phyloP scores from a whole-genome alignment of 2,113 vertebrate species.

The Crypturellus undulatus region DNA sequence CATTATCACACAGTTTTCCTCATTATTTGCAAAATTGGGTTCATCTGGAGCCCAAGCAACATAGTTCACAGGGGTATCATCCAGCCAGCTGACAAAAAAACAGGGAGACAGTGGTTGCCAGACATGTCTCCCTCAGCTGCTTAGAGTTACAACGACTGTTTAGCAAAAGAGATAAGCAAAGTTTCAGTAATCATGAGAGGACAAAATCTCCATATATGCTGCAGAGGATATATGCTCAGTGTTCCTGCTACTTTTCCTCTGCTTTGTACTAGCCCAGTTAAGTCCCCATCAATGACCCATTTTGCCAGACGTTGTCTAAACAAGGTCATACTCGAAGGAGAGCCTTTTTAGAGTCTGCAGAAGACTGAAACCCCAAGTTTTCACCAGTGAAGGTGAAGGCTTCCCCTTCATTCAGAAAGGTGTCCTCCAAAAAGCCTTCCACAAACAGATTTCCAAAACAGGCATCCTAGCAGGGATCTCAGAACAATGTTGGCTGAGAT shows the following conservation, averaged over 20 bases:
- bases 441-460: not conserved
- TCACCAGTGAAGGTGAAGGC: not conserved
- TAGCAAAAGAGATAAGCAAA: not conserved
- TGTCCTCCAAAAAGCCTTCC: not conserved
- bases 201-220: not conserved
- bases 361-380: not conserved
- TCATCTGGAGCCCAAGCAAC: conserved; percentile 85
- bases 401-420: not conserved
- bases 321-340: fast-evolving
- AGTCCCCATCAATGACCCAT: too few species aligned
- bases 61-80: conserved; percentile 80
- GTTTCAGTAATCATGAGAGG: not conserved
- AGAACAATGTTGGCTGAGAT: not conserved
- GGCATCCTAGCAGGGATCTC: not conserved
- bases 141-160: not conserved
- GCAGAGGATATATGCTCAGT: not conserved
- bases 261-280: fast-evolving
- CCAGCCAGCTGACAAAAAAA: conserved; percentile 81
- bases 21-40: conserved; percentile 85
- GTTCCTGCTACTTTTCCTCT: not conserved
- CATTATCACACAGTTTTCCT: conserved; percentile 85
- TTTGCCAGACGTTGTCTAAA: not conserved
- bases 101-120: not conserved
- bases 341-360: not conserved
- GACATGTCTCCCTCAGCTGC: not conserved